phyloP scores from a whole-genome alignment of 1,140 invertebrate species.

The Argopecten irradians region DNA sequence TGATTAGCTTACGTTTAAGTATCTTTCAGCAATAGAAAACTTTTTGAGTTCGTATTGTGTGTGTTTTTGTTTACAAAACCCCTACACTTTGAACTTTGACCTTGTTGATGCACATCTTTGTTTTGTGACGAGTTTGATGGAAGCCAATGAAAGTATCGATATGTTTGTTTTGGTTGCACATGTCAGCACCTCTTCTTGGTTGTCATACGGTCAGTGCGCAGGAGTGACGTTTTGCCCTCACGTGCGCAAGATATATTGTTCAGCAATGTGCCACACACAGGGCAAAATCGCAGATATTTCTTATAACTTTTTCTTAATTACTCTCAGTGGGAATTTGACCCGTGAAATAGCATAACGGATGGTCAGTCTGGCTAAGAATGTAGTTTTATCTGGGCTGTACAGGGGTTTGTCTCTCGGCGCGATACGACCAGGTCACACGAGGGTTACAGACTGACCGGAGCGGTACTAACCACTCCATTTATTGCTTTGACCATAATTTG shows the following conservation, averaged over 20 bases:
- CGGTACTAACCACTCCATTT: neutral
- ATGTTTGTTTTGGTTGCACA: neutral
- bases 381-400: neutral
- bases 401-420: neutral
- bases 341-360: neutral
- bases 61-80: too few relatives aligned
- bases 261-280: neutral
- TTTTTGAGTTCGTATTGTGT: too few relatives aligned
- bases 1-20: too few relatives aligned
- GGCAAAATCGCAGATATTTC: neutral
- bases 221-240: neutral
- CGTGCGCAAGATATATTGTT: neutral
- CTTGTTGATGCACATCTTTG: neutral
- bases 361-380: neutral
- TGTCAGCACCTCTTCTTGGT: neutral
- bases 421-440: neutral
- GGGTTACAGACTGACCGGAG: conserved; percentile 13
- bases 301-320: conserved; percentile 18
- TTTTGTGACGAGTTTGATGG: neutral
- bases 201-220: neutral
- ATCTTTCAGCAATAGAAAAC: too few relatives aligned
- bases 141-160: neutral
- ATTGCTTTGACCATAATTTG: neutral
- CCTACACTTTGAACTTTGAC: too few relatives aligned
- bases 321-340: neutral